Conservation (phyloP, 2,113 vertebrate genomes). For the Gymnorhina tibicen region DNA sequence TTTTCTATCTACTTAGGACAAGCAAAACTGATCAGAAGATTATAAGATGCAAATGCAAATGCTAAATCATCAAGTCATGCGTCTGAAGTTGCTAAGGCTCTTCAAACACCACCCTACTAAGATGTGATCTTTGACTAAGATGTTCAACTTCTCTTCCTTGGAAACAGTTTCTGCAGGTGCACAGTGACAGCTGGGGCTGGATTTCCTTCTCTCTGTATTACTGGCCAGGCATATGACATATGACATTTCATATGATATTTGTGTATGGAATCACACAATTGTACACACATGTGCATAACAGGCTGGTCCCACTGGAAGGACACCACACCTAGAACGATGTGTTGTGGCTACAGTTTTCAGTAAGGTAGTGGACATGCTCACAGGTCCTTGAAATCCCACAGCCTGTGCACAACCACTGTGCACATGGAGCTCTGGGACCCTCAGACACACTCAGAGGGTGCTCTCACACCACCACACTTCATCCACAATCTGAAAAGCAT, state of each 20-base stretch:
- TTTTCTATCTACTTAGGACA: not conserved
- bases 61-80: not conserved
- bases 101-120: not conserved
- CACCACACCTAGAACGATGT: fast-evolving
- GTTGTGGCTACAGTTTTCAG: not conserved
- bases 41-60: not conserved
- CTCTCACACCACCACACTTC: fast-evolving
- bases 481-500: not conserved
- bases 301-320: not conserved
- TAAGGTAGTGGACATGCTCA: not conserved
- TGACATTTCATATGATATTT: not conserved
- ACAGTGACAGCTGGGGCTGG: not conserved
- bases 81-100: not conserved
- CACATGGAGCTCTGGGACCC: not conserved
- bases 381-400: not conserved
- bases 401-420: not conserved
- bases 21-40: not conserved
- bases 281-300: fast-evolving
- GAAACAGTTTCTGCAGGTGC: not conserved
- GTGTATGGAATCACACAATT: not conserved
- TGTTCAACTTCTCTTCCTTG: not conserved
- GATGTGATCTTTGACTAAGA: not conserved
- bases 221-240: not conserved
- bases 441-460: not conserved
- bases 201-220: not conserved